A percentile compares a stretch with the other conserved stretches of the same genome.
These are phyloP conservation scores for Condylura cristata DNA, from an alignment of 2,113 vertebrate genomes.

Conservation along the genomic window DNA sequence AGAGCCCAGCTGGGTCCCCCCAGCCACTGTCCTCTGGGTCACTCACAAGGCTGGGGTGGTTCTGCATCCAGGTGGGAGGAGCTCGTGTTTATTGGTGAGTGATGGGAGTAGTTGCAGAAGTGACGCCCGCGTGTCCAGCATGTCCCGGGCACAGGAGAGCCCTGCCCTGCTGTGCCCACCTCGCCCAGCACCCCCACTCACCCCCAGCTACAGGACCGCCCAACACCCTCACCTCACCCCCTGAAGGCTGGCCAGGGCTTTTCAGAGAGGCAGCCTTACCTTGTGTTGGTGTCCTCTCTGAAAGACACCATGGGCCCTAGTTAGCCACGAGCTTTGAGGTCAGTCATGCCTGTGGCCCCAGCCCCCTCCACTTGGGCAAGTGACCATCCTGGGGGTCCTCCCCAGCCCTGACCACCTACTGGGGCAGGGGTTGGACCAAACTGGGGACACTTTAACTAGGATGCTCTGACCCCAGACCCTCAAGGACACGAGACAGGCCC, in stretches of 20 bases:
- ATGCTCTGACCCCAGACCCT: not conserved
- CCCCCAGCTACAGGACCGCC: not conserved
- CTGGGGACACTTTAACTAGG: not conserved
- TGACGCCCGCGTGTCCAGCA: not conserved
- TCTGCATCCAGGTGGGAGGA: not conserved
- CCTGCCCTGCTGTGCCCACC: not conserved
- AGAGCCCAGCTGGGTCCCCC: rapidly evolving
- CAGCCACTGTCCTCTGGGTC: no score
- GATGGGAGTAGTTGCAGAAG: not conserved
- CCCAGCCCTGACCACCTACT: not conserved
- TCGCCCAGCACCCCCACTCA: not conserved
- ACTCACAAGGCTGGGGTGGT: slow-evolving; percentile 69
- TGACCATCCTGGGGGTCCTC: not conserved
- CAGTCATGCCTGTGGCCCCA: not conserved
- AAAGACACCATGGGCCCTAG: slow-evolving; percentile 3
- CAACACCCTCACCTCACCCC: rapidly evolving
- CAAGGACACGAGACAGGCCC: not conserved
- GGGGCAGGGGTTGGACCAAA: not conserved
- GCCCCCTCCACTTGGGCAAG: no score
- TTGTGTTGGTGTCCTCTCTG: slow-evolving; percentile 42
- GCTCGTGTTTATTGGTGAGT: not conserved
- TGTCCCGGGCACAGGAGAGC: not conserved
- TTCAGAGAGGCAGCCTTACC: slow-evolving; percentile 8
- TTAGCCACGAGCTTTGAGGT: not conserved
- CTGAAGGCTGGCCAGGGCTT: not conserved